Percentiles rank a stretch among this genome's conserved stretches.
Conservation (phyloP, 2,888 invertebrate genomes). For the Diachrysia chrysitis region DNA sequence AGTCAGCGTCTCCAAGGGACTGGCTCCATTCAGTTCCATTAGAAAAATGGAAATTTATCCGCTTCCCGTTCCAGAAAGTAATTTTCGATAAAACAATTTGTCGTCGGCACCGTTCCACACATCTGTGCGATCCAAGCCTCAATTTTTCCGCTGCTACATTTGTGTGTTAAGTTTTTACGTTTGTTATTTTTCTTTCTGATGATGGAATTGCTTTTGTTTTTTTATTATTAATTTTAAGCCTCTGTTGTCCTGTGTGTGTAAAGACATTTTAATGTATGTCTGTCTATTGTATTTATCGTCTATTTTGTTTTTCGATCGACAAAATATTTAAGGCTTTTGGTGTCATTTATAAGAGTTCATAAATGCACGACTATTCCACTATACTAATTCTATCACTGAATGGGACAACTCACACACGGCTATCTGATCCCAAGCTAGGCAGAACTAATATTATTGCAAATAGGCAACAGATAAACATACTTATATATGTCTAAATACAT, state of each 20-base stretch:
- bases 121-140: constrained; percentile 79
- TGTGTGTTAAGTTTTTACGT: constrained; percentile 54
- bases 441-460: too few relatives aligned
- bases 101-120: constrained; percentile 81
- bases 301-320: background rate
- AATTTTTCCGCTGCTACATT: constrained; percentile 65
- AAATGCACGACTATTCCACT: too few relatives aligned
- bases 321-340: background rate
- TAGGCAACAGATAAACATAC: too few relatives aligned
- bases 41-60: constrained; percentile 85
- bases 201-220: constrained; percentile 38
- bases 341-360: too few relatives aligned
- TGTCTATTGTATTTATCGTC: background rate
- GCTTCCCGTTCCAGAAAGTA: constrained; percentile 77
- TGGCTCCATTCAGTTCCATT: constrained; percentile 74
- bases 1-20: constrained; percentile 57
- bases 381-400: too few relatives aligned
- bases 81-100: constrained; percentile 89
- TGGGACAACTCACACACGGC: too few relatives aligned
- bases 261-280: background rate
- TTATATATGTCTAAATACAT: too few relatives aligned
- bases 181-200: constrained; percentile 51
- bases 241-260: background rate
- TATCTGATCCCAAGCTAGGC: too few relatives aligned
- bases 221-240: background rate